A percentile compares a stretch with the other conserved stretches of the same genome.
These are phyloP conservation scores for Melanotaenia trifasciata DNA, from an alignment of 2,797 vertebrate species.

Conservation along the genomic window DNA sequence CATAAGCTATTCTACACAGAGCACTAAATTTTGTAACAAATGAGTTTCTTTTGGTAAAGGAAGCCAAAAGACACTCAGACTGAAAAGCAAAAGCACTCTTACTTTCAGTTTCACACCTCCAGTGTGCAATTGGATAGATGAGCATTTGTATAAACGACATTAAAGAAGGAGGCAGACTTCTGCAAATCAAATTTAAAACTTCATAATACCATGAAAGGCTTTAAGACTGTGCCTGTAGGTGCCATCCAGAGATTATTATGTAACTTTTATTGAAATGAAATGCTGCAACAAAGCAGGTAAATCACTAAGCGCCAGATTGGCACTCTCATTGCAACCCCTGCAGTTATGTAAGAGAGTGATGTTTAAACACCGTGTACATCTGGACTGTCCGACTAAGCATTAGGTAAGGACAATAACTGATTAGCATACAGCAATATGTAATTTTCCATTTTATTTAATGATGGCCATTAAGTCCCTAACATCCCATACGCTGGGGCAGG, in stretches of 20 bases:
- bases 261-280: slow-evolving; percentile 34
- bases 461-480: slow-evolving; percentile 34
- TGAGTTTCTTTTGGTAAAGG: neutral
- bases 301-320: slow-evolving; percentile 24
- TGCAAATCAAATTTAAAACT: slow-evolving; percentile 4
- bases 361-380: slow-evolving; percentile 35
- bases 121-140: neutral
- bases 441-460: slow-evolving; percentile 50
- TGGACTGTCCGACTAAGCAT: slow-evolving; percentile 21
- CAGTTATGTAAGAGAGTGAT: slow-evolving; percentile 36
- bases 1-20: neutral
- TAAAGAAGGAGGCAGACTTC: neutral
- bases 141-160: neutral
- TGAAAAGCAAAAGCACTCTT: neutral
- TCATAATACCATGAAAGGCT: neutral
- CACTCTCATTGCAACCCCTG: neutral
- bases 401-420: slow-evolving; percentile 24
- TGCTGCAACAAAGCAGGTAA: slow-evolving; percentile 31
- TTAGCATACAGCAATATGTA: slow-evolving; percentile 7
- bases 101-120: neutral
- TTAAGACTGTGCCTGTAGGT: neutral
- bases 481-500: slow-evolving; percentile 34
- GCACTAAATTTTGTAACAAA: neutral
- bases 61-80: neutral
- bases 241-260: slow-evolving; percentile 16